These are phyloP conservation scores for Prunella strophiata DNA, from an alignment of 2,797 vertebrate species.

Conservation along the genomic window DNA sequence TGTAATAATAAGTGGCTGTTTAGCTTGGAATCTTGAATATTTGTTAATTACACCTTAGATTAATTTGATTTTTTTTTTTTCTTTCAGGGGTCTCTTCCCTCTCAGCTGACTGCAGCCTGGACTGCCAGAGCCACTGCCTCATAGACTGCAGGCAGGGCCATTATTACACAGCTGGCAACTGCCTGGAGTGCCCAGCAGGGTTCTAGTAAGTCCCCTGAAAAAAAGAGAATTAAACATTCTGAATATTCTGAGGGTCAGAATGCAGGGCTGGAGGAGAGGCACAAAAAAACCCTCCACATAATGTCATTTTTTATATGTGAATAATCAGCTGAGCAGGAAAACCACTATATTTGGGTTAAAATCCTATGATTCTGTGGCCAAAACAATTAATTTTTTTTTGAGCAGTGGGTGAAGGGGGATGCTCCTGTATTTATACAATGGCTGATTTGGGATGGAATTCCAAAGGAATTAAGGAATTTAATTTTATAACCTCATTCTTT, in stretches of 20 bases:
- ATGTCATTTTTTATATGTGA: background rate
- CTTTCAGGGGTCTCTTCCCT: conserved; percentile 11
- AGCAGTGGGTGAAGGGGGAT: accelerated
- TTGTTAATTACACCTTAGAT: background rate
- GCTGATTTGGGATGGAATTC: background rate
- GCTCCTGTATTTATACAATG: background rate
- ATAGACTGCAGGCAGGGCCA: conserved; percentile 78
- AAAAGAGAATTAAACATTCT: background rate
- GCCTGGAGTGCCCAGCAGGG: conserved; percentile 83
- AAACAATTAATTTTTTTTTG: background rate
- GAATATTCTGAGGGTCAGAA: background rate
- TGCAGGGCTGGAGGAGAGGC: background rate
- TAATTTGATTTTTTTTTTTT: background rate
- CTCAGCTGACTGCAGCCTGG: background rate
- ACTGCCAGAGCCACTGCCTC: conserved; percentile 54
- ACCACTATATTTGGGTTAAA: accelerated
- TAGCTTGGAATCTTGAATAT: background rate
- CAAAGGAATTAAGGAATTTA: background rate
- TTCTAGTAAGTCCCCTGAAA: conserved; percentile 82
- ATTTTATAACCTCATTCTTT: background rate
- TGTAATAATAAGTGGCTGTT: background rate
- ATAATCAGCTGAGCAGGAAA: background rate
- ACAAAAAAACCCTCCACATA: background rate
- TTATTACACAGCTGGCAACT: conserved; percentile 77
- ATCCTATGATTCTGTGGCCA: too few species aligned